Evolutionary conservation across 1,140 invertebrate genomes (phyloP), one percentile per base, ranked within the genome.

Genomic region (Tetragonula clypearis): DNA sequence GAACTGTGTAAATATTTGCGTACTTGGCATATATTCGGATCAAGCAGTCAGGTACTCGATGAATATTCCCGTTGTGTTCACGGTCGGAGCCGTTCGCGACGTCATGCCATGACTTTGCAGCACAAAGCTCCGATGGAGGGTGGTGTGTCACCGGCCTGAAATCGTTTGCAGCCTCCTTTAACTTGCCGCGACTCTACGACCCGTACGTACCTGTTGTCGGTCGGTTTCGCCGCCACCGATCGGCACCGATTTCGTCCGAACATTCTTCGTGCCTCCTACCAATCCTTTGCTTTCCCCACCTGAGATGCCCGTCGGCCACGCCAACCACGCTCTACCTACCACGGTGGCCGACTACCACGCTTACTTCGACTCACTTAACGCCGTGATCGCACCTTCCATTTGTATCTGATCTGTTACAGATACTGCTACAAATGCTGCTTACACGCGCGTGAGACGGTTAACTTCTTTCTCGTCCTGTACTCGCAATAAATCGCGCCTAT

Each of bases 401-500:
- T 89, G 88, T 89, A 90, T 85, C 88, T 60, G 89, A 90, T 89
- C 82, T 89, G 76, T 89, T 87, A 82, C 86, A 87, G 88, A 89
- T 90, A 89, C 79, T 35, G 35, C 35, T 35, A 35, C 80, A 68
- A 82, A 71, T 69, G 69, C 75, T 69, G 79, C 62, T 88, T 88
- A 86, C 83, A 88, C 87, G 84, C 82, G 65, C 78, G 77, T 4
- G 58, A 72, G 76, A 76, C 81, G 60, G 65, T 82, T 79, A 75
- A 82, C 87, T 82, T 76, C 80, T 53, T 74, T 78, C 41, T 65
- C 74, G 77, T 65, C 81, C 49, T 49, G 60, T 72, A 23, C 72
- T 73, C 56, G 49, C 71, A 58, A 79, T 73, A 62, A 62, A 62
- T 62, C 60, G 11, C 12, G 60, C 60, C 60, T 62, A 62, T 62